A percentile compares a stretch with the other conserved stretches of the same genome.
phyloP scores from a whole-genome alignment of 1,140 invertebrate species.

The Anadara kagoshimensis region DNA sequence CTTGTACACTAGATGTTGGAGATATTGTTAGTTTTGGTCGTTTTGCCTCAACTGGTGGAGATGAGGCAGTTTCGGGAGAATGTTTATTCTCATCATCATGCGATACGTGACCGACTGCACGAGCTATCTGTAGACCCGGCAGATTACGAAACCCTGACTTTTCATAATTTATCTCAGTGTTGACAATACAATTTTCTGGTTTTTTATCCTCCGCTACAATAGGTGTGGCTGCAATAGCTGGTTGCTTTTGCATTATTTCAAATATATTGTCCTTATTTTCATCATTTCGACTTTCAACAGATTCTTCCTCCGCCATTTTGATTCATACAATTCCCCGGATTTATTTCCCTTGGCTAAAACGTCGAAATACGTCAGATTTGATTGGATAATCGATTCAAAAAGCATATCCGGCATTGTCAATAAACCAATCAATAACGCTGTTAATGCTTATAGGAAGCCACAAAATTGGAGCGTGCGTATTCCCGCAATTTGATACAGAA shows the following conservation, averaged over 20 bases:
- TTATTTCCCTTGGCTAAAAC: conserved; percentile 16
- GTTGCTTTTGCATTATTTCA: conserved; percentile 56
- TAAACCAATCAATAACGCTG: conserved; percentile 38
- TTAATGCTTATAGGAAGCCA: not conserved
- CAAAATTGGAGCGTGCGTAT: conserved; percentile 30
- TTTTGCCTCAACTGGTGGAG: conserved; percentile 49
- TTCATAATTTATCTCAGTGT: conserved; percentile 56
- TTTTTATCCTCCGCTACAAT: conserved; percentile 30
- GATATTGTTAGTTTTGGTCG: conserved; percentile 47
- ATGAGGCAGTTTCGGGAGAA: conserved; percentile 12
- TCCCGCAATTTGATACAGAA: conserved; percentile 37
- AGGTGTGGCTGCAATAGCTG: conserved; percentile 33
- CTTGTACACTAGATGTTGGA: conserved; percentile 26
- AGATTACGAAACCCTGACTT: conserved; percentile 67
- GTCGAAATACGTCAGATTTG: conserved; percentile 15
- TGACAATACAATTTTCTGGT: conserved; percentile 60
- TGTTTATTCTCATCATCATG: conserved; percentile 18
- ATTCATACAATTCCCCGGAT: conserved; percentile 52
- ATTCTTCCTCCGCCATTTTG: conserved; percentile 76
- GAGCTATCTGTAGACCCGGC: conserved; percentile 63
- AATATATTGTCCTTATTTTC: conserved; percentile 56
- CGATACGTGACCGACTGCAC: conserved; percentile 36
- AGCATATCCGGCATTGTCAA: conserved; percentile 18
- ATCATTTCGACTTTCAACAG: conserved; percentile 33
- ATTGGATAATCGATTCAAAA: conserved; percentile 45